phyloP scores from a whole-genome alignment of 2,888 invertebrate genomes.

The Diadegma fenestrale region DNA sequence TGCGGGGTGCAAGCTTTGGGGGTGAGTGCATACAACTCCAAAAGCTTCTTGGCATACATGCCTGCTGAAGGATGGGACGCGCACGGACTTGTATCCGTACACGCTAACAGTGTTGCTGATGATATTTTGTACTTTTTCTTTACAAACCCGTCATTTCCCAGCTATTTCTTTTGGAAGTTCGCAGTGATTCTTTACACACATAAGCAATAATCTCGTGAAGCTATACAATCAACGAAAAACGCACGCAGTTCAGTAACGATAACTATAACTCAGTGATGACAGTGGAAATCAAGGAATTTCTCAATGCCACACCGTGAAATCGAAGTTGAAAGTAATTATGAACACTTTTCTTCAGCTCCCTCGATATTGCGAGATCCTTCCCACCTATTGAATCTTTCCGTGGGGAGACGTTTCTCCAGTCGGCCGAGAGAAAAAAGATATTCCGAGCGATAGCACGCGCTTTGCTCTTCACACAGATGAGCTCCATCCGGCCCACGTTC shows the following conservation, averaged over 20 bases:
- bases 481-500: slow-evolving; percentile 28
- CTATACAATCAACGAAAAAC: not conserved
- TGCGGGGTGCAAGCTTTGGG: slow-evolving; percentile 46
- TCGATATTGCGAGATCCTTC: not conserved
- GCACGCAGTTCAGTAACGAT: not conserved
- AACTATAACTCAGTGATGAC: not conserved
- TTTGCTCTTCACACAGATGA: slow-evolving; percentile 12
- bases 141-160: not conserved
- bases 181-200: not conserved
- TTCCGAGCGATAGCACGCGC: not conserved
- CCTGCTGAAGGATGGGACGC: not conserved
- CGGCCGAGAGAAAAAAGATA: slow-evolving; percentile 7
- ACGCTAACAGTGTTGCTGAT: not conserved
- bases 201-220: not conserved
- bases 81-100: not conserved
- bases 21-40: slow-evolving; percentile 2
- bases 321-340: not conserved
- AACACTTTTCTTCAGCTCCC: not conserved
- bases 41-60: not conserved
- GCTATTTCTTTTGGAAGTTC: not conserved
- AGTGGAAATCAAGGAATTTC: not conserved
- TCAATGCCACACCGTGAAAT: not conserved
- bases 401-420: not conserved
- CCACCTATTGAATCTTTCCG: not conserved
- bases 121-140: not conserved